Percentiles rank a stretch among this genome's conserved stretches.
phyloP scores from a whole-genome alignment of 2,888 invertebrate species.

The Pasiphila rectangulata region DNA sequence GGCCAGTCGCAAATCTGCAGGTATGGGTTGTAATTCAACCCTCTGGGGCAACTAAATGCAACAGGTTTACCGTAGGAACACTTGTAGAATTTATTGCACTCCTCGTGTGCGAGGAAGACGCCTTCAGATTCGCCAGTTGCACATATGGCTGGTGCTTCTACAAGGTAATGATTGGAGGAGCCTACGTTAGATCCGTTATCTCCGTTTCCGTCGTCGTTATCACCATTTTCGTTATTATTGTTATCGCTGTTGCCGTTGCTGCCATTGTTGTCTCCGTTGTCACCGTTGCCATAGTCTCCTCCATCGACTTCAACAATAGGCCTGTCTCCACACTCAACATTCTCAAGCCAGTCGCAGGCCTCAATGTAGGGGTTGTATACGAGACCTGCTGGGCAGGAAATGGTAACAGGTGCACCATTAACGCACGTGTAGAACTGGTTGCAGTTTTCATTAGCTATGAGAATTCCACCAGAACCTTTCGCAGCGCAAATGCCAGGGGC shows the following conservation, averaged over 20 bases:
- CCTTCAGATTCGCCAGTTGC: constrained; percentile 40
- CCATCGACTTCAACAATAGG: constrained; percentile 28
- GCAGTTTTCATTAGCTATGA: constrained; percentile 43
- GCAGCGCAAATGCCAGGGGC: constrained; percentile 39
- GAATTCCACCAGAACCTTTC: constrained; percentile 34
- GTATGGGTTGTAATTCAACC: constrained; percentile 41
- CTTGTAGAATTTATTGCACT: constrained; percentile 46
- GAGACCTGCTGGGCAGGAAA: constrained; percentile 30
- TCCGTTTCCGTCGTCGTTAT: too few relatives aligned
- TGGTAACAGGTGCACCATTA: constrained; percentile 25
- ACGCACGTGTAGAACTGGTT: constrained; percentile 41
- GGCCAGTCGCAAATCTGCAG: constrained; percentile 48
- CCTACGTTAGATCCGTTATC: too few relatives aligned
- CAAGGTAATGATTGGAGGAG: too few relatives aligned
- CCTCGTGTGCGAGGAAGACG: constrained; percentile 41
- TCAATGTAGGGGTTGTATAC: constrained; percentile 39
- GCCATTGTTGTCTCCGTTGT: neutral
- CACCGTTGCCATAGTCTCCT: constrained; percentile 10
- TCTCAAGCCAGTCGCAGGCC: constrained; percentile 41
- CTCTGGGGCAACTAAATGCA: constrained; percentile 34
- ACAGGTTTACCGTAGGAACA: constrained; percentile 41
- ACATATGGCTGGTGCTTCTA: constrained; percentile 42
- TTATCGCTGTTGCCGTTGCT: too few relatives aligned
- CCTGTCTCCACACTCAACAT: constrained; percentile 42
- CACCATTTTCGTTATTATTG: too few relatives aligned